Evolutionary conservation across 2,888 invertebrate species (phyloP).

Genomic region (Drosophila sordidapex): DNA sequence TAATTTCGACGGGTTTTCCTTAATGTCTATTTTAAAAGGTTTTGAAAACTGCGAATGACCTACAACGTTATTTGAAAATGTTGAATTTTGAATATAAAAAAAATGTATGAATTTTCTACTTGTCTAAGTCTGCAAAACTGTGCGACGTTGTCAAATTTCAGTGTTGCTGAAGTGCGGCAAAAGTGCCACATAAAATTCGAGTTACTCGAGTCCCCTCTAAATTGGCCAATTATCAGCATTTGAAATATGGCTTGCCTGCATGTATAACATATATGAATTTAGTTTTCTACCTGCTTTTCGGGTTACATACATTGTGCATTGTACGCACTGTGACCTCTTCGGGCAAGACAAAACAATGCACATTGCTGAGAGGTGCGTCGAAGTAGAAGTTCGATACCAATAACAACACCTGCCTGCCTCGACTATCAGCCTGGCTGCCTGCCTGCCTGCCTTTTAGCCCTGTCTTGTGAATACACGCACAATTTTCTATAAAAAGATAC

Average conservation of each 20-base stretch:
- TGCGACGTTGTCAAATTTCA: conserved; percentile 53
- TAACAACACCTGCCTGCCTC: conserved; percentile 72
- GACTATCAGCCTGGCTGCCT: conserved; percentile 7
- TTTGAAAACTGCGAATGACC: neutral
- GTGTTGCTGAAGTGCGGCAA: conserved; percentile 41
- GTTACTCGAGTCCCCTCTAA: conserved; percentile 54
- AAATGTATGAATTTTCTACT: accelerated
- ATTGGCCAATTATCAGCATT: conserved; percentile 82
- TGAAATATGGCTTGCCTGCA: conserved; percentile 76
- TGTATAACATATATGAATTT: neutral
- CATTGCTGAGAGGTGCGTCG: conserved; percentile 48
- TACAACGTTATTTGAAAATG: neutral
- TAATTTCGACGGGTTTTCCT: accelerated
- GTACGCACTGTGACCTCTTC: conserved; percentile 68
- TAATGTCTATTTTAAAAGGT: neutral
- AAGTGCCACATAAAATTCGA: conserved; percentile 9
- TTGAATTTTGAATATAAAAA: neutral
- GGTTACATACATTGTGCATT: conserved; percentile 51
- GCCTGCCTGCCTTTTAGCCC: conserved; percentile 10
- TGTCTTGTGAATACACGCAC: conserved; percentile 58
- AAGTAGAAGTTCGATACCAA: conserved; percentile 8
- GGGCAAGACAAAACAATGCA: conserved; percentile 65
- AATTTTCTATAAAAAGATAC: conserved; percentile 64
- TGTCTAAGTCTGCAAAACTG: neutral
- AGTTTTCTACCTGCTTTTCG: conserved; percentile 58